Percentiles rank a stretch among this genome's conserved stretches.
These are phyloP conservation scores for Kryptolebias ocellatus DNA, from an alignment of 2,797 vertebrate species.

Conservation along the genomic window DNA sequence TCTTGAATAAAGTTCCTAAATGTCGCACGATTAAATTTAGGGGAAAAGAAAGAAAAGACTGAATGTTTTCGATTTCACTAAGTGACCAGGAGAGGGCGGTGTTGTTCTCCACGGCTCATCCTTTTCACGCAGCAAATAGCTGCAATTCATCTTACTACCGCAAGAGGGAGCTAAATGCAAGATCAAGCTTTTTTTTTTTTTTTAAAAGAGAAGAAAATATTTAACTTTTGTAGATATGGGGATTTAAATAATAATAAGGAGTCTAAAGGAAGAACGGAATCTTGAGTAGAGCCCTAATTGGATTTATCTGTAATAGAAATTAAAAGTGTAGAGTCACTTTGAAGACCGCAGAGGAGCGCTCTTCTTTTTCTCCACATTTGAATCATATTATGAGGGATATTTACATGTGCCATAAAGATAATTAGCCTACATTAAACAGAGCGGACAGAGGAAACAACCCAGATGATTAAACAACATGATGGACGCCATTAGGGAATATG, in stretches of 20 bases:
- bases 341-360: background rate
- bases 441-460: conserved; percentile 2
- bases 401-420: conserved; percentile 5
- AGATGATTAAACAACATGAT: background rate
- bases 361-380: conserved; percentile 5
- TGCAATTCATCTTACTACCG: background rate
- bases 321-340: background rate
- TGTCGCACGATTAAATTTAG: too few relatives aligned
- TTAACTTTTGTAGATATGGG: background rate
- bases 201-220: background rate
- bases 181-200: background rate
- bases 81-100: conserved; percentile 36
- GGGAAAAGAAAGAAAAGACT: too few relatives aligned
- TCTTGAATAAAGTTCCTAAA: too few relatives aligned
- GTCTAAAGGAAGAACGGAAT: background rate
- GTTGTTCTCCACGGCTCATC: background rate
- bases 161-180: conserved; percentile 36
- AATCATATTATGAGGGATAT: conserved; percentile 11
- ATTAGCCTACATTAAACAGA: background rate
- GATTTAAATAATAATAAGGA: conserved; percentile 11
- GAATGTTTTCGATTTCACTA: too few relatives aligned
- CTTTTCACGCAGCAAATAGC: background rate
- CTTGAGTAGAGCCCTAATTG: background rate
- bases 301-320: conserved; percentile 13
- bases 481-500: background rate